Conservation (phyloP, 2,888 invertebrate genomes). For the Lasioglossum villosulum region DNA sequence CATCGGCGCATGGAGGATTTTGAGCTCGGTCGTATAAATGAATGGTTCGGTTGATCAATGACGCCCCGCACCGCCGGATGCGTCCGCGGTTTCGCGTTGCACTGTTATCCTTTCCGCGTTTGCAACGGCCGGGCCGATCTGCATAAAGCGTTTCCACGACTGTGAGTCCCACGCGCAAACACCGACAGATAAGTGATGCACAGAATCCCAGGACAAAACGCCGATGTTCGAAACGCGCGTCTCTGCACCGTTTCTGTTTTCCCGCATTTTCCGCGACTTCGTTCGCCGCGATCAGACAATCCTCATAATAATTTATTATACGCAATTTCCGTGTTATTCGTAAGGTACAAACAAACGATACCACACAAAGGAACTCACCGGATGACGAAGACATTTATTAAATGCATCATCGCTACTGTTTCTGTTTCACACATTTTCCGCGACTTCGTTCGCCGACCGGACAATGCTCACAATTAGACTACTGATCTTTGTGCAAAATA, state of each 20-base stretch:
- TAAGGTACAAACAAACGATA: too few species aligned
- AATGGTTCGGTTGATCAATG: conserved; percentile 61
- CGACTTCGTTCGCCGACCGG: too few species aligned
- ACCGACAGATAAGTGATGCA: conserved; percentile 42
- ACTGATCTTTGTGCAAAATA: too few species aligned
- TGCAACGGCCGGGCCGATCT: not conserved
- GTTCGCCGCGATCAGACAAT: not conserved
- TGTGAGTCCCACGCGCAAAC: conserved; percentile 40
- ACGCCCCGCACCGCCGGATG: conserved; percentile 21
- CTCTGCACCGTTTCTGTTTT: not conserved
- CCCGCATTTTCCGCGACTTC: not conserved
- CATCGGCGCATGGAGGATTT: not conserved
- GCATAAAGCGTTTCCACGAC: conserved; percentile 43
- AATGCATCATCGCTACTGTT: too few species aligned
- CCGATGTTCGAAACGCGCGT: not conserved
- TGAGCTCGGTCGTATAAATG: conserved; percentile 40
- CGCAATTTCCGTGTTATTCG: too few species aligned
- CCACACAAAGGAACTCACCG: too few species aligned
- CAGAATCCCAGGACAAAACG: not conserved
- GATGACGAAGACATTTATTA: too few species aligned
- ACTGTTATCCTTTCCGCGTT: conserved; percentile 37
- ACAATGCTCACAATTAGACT: too few species aligned
- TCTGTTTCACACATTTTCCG: too few species aligned
- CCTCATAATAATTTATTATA: too few species aligned
- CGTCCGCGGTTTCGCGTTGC: conserved; percentile 44